These are phyloP conservation scores for Ypsolopha sequella DNA, from an alignment of 2,888 invertebrate species.

Conservation along the genomic window DNA sequence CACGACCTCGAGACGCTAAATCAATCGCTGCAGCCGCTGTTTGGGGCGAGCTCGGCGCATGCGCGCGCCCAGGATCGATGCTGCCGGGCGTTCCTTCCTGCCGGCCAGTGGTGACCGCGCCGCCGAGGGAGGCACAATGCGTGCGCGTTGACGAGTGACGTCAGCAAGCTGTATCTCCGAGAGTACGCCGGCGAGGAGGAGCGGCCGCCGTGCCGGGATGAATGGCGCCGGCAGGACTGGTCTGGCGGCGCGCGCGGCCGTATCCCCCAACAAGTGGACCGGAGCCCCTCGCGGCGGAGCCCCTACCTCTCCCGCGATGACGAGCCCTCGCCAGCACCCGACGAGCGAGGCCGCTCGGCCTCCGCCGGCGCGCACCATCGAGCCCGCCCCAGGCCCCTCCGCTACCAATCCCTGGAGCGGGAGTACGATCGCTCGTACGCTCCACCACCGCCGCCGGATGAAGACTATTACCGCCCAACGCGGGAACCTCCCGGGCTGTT, in stretches of 20 bases:
- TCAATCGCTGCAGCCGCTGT: slow-evolving; percentile 1
- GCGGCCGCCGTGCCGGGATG: slow-evolving; percentile 64
- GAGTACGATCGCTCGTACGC: slow-evolving; percentile 90
- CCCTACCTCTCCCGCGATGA: slow-evolving; percentile 83
- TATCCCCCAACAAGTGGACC: slow-evolving; percentile 91
- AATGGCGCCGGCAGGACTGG: slow-evolving; percentile 67
- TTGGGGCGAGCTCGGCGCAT: slow-evolving; percentile 24
- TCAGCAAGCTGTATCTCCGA: slow-evolving; percentile 68
- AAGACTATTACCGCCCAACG: slow-evolving; percentile 70
- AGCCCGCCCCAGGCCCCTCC: slow-evolving; percentile 82
- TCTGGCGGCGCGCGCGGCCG: slow-evolving; percentile 65
- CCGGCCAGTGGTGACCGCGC: slow-evolving; percentile 60
- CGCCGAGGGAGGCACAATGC: slow-evolving; percentile 59
- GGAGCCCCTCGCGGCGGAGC: slow-evolving; percentile 88
- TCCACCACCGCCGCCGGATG: slow-evolving; percentile 84
- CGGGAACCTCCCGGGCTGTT: slow-evolving; percentile 74
- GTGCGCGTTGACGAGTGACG: slow-evolving; percentile 54
- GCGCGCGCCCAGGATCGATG: slow-evolving; percentile 53
- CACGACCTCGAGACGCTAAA: neutral
- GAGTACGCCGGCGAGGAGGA: slow-evolving; percentile 69
- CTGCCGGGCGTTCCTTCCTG: slow-evolving; percentile 26
- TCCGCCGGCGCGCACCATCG: slow-evolving; percentile 80
- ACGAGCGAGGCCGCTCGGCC: slow-evolving; percentile 83
- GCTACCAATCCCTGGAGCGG: slow-evolving; percentile 82
- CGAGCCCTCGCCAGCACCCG: slow-evolving; percentile 85